Conservation (phyloP, 1,140 invertebrate species). For the Drusus annulatus region DNA sequence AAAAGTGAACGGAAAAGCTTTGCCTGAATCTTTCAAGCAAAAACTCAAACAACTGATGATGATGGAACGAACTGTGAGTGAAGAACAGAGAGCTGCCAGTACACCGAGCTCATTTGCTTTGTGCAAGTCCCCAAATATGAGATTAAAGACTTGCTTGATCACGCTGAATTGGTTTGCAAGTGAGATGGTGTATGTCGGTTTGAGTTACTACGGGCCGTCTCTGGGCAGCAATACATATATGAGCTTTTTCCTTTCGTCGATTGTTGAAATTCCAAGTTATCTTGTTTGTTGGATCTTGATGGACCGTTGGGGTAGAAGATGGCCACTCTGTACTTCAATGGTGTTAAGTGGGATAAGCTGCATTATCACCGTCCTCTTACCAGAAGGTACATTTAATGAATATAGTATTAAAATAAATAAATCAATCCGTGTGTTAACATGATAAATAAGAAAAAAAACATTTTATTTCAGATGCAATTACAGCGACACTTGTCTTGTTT, state of each 20-base stretch:
- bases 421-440: too few species aligned
- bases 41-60: conserved; percentile 82
- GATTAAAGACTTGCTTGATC: conserved; percentile 79
- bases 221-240: conserved; percentile 88
- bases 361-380: conserved; percentile 85
- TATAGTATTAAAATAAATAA: too few species aligned
- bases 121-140: conserved; percentile 89
- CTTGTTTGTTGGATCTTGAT: conserved; percentile 87
- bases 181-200: conserved; percentile 88
- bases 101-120: conserved; percentile 80
- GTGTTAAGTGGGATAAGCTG: conserved; percentile 85
- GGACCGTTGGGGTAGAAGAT: conserved; percentile 86
- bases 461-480: conserved; percentile 76
- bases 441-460: too few species aligned
- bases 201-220: conserved; percentile 90
- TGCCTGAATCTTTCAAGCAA: conserved; percentile 81
- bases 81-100: conserved; percentile 74
- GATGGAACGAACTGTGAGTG: conserved; percentile 76
- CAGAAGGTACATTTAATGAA: conserved; percentile 72
- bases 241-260: conserved; percentile 87
- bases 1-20: conserved; percentile 80
- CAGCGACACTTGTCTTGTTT: conserved; percentile 82
- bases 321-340: conserved; percentile 89
- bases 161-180: conserved; percentile 81
- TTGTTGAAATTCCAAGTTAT: conserved; percentile 90